Evolutionary conservation across 64 coral and sea anemone species (phyloP), one percentile per base, ranked within the genome.

Genomic region (Porites australiensis): DNA sequence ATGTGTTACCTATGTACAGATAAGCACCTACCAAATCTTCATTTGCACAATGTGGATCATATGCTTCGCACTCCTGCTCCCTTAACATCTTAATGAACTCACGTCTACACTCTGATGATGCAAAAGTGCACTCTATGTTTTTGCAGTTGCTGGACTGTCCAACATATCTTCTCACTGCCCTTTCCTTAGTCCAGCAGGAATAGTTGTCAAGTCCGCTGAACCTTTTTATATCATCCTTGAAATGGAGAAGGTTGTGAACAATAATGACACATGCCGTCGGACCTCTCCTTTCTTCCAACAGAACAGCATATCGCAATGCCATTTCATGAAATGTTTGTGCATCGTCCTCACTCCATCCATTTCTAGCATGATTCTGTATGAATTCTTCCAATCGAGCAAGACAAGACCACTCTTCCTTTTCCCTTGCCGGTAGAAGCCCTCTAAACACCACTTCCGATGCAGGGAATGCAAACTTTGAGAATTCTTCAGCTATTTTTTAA

Each of bases 281-380:
- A 55, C 92, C 86, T 60, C n/a, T 47, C 21, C 77, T 74, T 71
- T 94, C 92, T 83, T 94, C 92, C 13, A 94, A 11, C 0, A 94
- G 57, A 45, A 94, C 78, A 77, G 83, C 77, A 94, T 94, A 94
- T 22, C 86, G 66, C 15, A 94, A 60, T 13, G 68, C 76, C 86
- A 94, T 94, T 64, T 68, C 58, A 84, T 94, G 92, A 82, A 93
- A 93, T n/a, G 83, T 93, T 22, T 82, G 37, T 2, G 75, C 43
- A 82, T 93, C 75, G 20, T 93, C 85, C 62, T 93, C 85, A 53
- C 59, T 70, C 92, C 92, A 93, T 72, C 84, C 92, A 93, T 88
- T 88, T 82, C 92, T 81, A 43, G 92, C 84, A 93, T 93, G 86
- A 44, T 94, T 88, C 57, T 94, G 85, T 49, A 89, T 15, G 53